phyloP scores from a whole-genome alignment of 1,140 invertebrate species.

The Caenorhabditis remanei region DNA sequence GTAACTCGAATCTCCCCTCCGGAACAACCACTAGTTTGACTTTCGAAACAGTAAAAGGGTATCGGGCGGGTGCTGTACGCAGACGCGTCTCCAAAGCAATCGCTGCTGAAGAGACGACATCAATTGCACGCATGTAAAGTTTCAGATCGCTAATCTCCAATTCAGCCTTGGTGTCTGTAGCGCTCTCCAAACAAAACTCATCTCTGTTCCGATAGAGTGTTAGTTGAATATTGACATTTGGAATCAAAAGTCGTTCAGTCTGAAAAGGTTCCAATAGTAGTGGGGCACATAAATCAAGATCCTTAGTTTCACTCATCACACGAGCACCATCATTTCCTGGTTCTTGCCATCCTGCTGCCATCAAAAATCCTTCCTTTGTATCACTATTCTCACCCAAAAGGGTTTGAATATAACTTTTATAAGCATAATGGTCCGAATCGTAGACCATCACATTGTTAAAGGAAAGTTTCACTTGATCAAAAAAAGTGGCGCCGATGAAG shows the following conservation, averaged over 20 bases:
- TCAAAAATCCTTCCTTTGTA: neutral
- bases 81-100: neutral
- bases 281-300: neutral
- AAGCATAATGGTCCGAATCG: neutral
- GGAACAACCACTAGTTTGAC: neutral
- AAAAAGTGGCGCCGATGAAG: neutral
- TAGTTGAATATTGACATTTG: neutral
- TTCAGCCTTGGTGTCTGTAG: neutral
- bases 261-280: neutral
- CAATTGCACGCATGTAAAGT: neutral
- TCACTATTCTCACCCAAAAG: neutral
- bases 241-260: neutral
- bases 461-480: neutral
- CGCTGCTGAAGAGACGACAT: neutral
- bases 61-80: neutral
- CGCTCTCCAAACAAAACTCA: neutral
- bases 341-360: neutral
- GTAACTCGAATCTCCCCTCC: neutral
- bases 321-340: neutral
- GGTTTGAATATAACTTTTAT: neutral
- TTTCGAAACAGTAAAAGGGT: neutral
- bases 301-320: neutral
- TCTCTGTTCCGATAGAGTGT: neutral
- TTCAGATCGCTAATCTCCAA: neutral
- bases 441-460: slow-evolving; percentile 4